A percentile compares a stretch with the other conserved stretches of the same genome.
phyloP scores from a whole-genome alignment of 1,140 invertebrate species.

The Euglossa dilemma region DNA sequence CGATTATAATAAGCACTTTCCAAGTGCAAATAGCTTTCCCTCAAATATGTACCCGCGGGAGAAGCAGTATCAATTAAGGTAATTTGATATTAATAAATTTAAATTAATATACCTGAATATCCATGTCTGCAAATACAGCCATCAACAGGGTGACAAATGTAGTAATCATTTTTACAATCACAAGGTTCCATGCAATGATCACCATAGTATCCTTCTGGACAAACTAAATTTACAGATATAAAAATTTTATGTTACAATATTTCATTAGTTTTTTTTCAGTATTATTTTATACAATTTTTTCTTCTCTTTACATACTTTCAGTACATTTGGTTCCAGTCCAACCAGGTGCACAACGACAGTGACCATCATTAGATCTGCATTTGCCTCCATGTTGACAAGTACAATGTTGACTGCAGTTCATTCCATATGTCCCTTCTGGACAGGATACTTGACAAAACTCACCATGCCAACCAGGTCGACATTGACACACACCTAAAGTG shows the following conservation, averaged over 20 bases:
- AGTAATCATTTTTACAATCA: conserved; percentile 88
- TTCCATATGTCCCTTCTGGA: conserved; percentile 91
- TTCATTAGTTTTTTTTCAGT: not conserved
- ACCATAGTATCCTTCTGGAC: conserved; percentile 94
- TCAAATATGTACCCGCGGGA: conserved; percentile 83
- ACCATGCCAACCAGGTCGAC: conserved; percentile 93
- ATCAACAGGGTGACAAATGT: conserved; percentile 89
- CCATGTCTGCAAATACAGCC: conserved; percentile 93
- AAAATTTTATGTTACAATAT: not conserved
- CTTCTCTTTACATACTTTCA: conserved; percentile 85
- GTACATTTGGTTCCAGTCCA: conserved; percentile 91
- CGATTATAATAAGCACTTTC: too few relatives aligned
- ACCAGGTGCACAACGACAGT: conserved; percentile 90
- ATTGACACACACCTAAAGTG: conserved; percentile 89
- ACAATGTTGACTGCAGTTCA: conserved; percentile 92
- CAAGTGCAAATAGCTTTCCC: too few relatives aligned
- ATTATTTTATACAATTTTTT: not conserved
- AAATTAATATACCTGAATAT: conserved; percentile 84
- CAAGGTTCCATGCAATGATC: conserved; percentile 93
- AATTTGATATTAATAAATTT: not conserved
- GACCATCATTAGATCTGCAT: conserved; percentile 91
- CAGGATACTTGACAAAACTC: conserved; percentile 91
- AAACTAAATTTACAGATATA: conserved; percentile 84
- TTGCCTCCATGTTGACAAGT: conserved; percentile 91
- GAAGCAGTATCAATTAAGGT: conserved; percentile 76